phyloP scores from a whole-genome alignment of 2,888 invertebrate species.

The Eurytoma adleriae region DNA sequence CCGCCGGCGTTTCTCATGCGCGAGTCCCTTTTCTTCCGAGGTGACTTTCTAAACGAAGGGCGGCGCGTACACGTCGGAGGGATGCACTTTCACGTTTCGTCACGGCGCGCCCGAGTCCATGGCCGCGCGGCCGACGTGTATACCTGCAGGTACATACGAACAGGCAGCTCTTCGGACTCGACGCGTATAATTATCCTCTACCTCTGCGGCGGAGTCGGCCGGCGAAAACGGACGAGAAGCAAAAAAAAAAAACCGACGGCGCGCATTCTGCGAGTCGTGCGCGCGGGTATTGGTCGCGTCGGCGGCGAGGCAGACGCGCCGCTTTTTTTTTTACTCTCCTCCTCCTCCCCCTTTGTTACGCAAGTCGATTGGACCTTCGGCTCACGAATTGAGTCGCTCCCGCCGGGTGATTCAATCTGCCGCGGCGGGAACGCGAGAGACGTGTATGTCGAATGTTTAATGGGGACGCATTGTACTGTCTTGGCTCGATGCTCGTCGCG shows the following conservation, averaged over 20 bases:
- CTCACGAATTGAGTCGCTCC: slow-evolving; percentile 24
- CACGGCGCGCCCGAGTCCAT: background rate
- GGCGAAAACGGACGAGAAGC: background rate
- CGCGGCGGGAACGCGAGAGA: background rate
- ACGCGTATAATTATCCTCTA: slow-evolving; percentile 18
- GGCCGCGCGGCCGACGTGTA: background rate
- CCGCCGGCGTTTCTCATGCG: background rate
- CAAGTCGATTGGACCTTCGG: slow-evolving; percentile 18
- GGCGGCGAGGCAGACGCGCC: background rate
- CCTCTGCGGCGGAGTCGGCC: background rate
- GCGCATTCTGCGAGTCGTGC: background rate
- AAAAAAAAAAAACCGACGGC: background rate
- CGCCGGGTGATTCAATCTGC: slow-evolving; percentile 21
- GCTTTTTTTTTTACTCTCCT: background rate
- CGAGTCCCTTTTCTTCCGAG: no score
- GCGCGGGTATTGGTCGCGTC: slow-evolving; percentile 12
- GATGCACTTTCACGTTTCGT: slow-evolving; percentile 15
- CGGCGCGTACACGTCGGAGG: background rate
- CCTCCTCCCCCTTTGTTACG: background rate
- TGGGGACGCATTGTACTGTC: background rate
- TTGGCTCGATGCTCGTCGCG: no score
- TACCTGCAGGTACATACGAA: background rate
- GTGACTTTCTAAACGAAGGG: background rate
- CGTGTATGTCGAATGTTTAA: slow-evolving; percentile 10
- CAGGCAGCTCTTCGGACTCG: background rate